These are phyloP conservation scores for Ahaetulla prasina DNA, from an alignment of 2,113 vertebrate species.

Conservation along the genomic window DNA sequence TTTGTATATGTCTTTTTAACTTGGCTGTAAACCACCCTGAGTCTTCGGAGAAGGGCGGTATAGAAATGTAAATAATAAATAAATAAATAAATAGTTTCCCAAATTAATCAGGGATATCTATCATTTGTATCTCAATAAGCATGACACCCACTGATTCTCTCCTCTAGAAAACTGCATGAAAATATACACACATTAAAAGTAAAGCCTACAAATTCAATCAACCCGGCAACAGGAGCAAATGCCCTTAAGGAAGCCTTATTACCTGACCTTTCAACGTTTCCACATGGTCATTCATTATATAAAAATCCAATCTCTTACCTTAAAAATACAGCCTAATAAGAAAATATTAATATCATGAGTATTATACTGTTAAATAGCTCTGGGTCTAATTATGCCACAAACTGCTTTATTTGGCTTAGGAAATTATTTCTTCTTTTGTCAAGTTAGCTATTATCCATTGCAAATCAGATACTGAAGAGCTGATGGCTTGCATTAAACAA, in stretches of 20 bases:
- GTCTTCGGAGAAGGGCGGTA: too few relatives aligned
- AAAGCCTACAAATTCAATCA: background rate
- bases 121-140: background rate
- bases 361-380: background rate
- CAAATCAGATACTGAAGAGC: slow-evolving; percentile 32
- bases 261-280: slow-evolving; percentile 32
- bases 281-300: slow-evolving; percentile 22
- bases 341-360: slow-evolving; percentile 20
- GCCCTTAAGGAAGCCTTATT: background rate
- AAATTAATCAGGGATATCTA: background rate
- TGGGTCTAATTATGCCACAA: slow-evolving; percentile 28
- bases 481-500: slow-evolving; percentile 33
- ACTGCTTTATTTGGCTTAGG: slow-evolving; percentile 30
- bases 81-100: background rate
- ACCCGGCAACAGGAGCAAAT: background rate
- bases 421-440: slow-evolving; percentile 40
- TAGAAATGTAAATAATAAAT: too few relatives aligned
- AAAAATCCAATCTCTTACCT: slow-evolving; percentile 30
- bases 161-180: background rate
- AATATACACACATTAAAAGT: background rate
- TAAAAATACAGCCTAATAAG: slow-evolving; percentile 15
- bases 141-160: background rate
- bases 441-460: slow-evolving; percentile 32
- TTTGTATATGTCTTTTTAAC: too few relatives aligned
- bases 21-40: too few relatives aligned